Conservation (phyloP, 2,113 vertebrate genomes). For the Hippopotamus amphibius region DNA sequence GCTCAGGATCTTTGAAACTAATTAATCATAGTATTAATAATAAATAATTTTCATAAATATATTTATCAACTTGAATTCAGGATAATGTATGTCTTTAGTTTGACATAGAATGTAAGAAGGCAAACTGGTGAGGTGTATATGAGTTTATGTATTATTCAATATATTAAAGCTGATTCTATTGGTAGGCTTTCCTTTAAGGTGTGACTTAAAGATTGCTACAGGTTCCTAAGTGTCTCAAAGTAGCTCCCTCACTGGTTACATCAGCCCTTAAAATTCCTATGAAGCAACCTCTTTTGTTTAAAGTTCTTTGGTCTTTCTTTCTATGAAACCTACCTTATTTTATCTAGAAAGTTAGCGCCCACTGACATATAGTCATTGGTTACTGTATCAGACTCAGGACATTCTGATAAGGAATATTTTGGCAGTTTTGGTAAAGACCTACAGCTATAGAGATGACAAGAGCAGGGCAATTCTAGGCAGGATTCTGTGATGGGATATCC, state of each 20-base stretch:
- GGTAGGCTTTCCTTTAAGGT: neutral
- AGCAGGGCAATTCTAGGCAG: neutral
- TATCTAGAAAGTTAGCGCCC: neutral
- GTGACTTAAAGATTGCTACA: neutral
- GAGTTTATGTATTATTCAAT: neutral
- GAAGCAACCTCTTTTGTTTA: neutral
- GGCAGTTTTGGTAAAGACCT: neutral
- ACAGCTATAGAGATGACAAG: neutral
- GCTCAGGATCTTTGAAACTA: neutral
- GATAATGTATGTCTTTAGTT: neutral
- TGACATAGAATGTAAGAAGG: neutral
- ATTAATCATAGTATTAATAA: neutral
- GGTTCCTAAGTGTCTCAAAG: neutral
- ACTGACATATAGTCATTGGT: neutral
- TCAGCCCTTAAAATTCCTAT: neutral
- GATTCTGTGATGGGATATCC: neutral
- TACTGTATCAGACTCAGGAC: neutral
- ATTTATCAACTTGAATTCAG: constrained; percentile 34
- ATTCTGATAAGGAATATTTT: constrained; percentile 9
- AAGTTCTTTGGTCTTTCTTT: neutral
- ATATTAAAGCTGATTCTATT: neutral
- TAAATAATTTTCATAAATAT: constrained; percentile 14
- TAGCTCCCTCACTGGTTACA: neutral
- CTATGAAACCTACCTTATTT: constrained; percentile 16
- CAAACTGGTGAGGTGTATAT: neutral